These are phyloP conservation scores for Dicaeum eximium DNA, from an alignment of 2,113 vertebrate species.

Conservation along the genomic window DNA sequence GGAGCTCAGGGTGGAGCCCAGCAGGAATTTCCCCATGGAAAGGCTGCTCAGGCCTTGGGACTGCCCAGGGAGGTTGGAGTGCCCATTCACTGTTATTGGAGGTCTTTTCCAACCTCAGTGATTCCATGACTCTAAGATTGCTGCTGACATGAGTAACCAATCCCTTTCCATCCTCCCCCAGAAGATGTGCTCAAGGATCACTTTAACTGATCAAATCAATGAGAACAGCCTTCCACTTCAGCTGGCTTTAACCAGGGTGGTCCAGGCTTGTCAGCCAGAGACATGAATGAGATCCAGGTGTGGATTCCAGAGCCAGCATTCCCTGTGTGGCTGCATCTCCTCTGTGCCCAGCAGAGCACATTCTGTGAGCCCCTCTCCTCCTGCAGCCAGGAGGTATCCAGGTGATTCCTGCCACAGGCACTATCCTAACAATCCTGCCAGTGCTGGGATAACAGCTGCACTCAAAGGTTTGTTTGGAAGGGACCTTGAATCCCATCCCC, in stretches of 20 bases:
- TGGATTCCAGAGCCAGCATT: background rate
- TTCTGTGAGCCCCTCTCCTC: background rate
- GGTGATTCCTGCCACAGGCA: rapidly evolving
- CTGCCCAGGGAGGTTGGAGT: background rate
- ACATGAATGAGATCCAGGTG: background rate
- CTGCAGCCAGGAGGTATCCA: background rate
- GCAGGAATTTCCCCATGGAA: background rate
- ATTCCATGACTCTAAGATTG: background rate
- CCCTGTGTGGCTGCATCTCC: background rate
- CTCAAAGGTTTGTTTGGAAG: background rate
- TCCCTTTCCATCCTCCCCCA: background rate
- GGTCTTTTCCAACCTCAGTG: background rate
- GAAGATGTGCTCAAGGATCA: background rate
- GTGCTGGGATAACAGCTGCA: rapidly evolving
- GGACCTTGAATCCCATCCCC: background rate
- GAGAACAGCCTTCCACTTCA: background rate
- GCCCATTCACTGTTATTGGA: background rate
- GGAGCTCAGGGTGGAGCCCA: background rate
- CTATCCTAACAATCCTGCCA: background rate
- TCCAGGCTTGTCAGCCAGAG: background rate
- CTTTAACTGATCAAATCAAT: background rate
- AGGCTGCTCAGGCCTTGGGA: background rate
- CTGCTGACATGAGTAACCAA: background rate
- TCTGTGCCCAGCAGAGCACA: background rate
- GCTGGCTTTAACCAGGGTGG: background rate